Evolutionary conservation across 2,797 vertebrate genomes (phyloP).

Genomic region (Lates japonicus): DNA sequence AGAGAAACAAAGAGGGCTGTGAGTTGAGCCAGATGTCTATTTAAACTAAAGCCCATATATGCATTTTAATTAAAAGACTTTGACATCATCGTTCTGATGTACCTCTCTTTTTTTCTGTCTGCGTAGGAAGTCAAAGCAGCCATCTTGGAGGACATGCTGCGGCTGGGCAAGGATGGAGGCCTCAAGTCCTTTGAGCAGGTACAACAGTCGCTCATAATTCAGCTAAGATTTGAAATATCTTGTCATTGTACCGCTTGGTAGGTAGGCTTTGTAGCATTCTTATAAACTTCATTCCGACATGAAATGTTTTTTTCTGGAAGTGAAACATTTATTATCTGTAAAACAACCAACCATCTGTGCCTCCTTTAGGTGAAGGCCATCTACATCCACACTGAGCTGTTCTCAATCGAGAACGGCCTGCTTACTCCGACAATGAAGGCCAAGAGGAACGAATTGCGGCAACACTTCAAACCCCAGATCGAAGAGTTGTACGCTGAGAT

Average conservation of each 20-base stretch:
- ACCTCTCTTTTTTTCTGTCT: neutral
- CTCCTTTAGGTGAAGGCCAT: slow-evolving; percentile 91
- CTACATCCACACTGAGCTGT: slow-evolving; percentile 88
- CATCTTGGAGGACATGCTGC: slow-evolving; percentile 91
- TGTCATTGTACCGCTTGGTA: neutral
- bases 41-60: neutral
- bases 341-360: slow-evolving; percentile 1
- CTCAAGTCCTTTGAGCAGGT: slow-evolving; percentile 98
- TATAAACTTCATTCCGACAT: neutral
- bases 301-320: neutral
- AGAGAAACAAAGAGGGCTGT: neutral
- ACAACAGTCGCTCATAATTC: neutral
- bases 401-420: slow-evolving; percentile 92
- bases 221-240: neutral
- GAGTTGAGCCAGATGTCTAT: no score
- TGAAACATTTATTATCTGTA: slow-evolving; percentile 6
- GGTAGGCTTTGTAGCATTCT: neutral
- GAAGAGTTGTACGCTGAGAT: slow-evolving; percentile 91
- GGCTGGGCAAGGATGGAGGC: slow-evolving; percentile 90
- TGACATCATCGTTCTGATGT: slow-evolving; percentile 9
- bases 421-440: slow-evolving; percentile 97
- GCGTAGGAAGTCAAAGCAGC: slow-evolving; percentile 90
- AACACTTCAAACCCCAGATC: slow-evolving; percentile 90
- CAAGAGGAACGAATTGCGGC: slow-evolving; percentile 90
- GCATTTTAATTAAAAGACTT: neutral